Evolutionary conservation across 2,113 vertebrate genomes (phyloP).

Genomic region (Tiliqua scincoides): DNA sequence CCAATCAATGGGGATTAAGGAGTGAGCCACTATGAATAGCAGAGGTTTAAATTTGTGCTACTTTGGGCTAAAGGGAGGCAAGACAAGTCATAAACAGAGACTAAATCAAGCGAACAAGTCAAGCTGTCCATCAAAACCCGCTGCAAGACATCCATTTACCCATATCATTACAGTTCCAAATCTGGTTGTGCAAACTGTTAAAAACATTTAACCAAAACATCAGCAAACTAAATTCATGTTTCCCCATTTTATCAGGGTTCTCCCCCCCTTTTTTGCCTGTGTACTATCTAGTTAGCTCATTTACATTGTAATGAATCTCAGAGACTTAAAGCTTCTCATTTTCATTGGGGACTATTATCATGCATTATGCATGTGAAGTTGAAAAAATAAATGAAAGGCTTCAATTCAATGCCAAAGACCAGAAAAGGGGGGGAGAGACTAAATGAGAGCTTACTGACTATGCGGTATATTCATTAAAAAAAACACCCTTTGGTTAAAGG

Average conservation of each 20-base stretch:
- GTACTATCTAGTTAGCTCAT: conserved; percentile 61
- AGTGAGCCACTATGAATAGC: background rate
- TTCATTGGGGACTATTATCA: conserved; percentile 59
- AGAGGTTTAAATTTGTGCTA: conserved; percentile 6
- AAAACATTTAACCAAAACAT: conserved; percentile 64
- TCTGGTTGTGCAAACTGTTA: conserved; percentile 62
- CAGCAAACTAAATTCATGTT: conserved; percentile 61
- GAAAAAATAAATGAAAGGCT: background rate
- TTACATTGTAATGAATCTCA: conserved; percentile 68
- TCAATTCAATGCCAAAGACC: background rate
- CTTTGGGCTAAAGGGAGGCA: background rate
- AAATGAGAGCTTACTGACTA: background rate
- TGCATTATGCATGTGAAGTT: conserved; percentile 57
- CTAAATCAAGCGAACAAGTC: background rate
- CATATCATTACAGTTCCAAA: conserved; percentile 45
- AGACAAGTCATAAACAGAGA: background rate
- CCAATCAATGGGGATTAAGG: background rate
- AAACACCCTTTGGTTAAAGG: background rate
- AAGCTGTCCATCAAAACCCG: conserved; percentile 24
- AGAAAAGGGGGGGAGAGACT: background rate
- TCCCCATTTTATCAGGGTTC: conserved; percentile 53
- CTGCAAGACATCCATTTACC: conserved; percentile 40
- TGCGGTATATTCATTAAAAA: background rate
- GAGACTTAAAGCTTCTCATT: conserved; percentile 64
- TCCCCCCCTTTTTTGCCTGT: conserved; percentile 41